Evolutionary conservation across 2,888 invertebrate species (phyloP), one percentile per base, ranked within the genome.

Genomic region (Zygogramma bicolorata): DNA sequence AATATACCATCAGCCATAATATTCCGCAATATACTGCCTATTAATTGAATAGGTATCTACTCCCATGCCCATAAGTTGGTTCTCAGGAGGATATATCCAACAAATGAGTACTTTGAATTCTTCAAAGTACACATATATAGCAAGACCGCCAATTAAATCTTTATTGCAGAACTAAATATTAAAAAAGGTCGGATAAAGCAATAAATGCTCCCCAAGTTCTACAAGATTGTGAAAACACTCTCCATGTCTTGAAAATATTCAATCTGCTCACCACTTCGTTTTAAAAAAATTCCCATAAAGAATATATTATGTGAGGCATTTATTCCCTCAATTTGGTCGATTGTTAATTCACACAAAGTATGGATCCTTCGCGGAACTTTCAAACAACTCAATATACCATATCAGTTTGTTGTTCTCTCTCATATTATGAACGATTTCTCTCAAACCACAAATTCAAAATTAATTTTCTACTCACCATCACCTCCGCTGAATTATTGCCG

Each of bases 21-120:
- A 73, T 71, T 69, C 71, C 53, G 71, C 70, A 70, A 75, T 75
- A 71, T 71, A 69, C 68, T 60, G 46, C 53, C 69, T 61, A 68
- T 71, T 73, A 75, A 73, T 68, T 73, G 68, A 68, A 72, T 68
- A 31, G 65, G 58, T 65, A 70, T 69, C 42, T 42, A 58, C 63
- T 62, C 57, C 62, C 62, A 69, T 60, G 65, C 65, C 65, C 18
- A 40, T 65, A 57, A 57, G 53, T 65, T 57, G 65, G 65, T 72
- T 72, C 72, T 40, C 72, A 59, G 63, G 53, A 53, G 60, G 65
- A 68, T 72, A 65, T 59, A 60, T 68, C 68, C 59, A 68, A 46
- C 20, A 20, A 20, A 63, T 46, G 63, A 68, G 60, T 65, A 68
- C 27, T 68, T 72, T 68, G 53, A 65, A 68, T 72, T 72, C 71